Conservation (phyloP, 2,113 vertebrate species). For the Gambusia holbrooki region DNA sequence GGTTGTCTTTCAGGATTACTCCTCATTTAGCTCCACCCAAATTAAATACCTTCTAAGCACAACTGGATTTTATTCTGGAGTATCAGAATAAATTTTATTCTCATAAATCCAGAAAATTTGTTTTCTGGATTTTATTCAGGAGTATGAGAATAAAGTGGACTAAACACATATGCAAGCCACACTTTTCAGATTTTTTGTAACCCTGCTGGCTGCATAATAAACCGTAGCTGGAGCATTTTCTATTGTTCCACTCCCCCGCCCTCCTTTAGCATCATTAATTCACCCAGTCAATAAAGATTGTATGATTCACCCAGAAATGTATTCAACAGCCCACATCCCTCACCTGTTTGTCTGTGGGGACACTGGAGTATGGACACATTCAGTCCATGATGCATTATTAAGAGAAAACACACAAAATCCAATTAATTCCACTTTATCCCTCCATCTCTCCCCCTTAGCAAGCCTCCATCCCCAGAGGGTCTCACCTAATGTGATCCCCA, state of each 20-base stretch:
- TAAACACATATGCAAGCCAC: not conserved
- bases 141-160: not conserved
- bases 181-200: not conserved
- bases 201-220: not conserved
- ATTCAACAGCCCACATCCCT: conserved; percentile 58
- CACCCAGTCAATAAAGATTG: conserved; percentile 43
- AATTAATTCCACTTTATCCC: conserved; percentile 59
- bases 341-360: conserved; percentile 18
- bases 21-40: not conserved
- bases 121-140: not conserved
- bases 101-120: no score
- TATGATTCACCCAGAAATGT: conserved; percentile 41
- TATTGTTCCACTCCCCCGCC: conserved; percentile 4
- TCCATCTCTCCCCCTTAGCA: conserved; percentile 18
- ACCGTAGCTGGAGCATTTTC: conserved; percentile 3
- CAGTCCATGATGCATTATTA: conserved; percentile 49
- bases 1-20: not conserved
- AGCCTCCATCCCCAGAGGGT: conserved; percentile 30
- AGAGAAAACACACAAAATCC: conserved; percentile 45
- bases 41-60: no score
- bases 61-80: not conserved
- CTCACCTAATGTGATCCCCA: conserved; percentile 67
- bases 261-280: conserved; percentile 12
- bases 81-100: not conserved
- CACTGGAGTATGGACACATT: not conserved